Base-by-base conservation (phyloP, 64 coral and sea anemone species). In the Catalaphyllia jardinei region DNA sequence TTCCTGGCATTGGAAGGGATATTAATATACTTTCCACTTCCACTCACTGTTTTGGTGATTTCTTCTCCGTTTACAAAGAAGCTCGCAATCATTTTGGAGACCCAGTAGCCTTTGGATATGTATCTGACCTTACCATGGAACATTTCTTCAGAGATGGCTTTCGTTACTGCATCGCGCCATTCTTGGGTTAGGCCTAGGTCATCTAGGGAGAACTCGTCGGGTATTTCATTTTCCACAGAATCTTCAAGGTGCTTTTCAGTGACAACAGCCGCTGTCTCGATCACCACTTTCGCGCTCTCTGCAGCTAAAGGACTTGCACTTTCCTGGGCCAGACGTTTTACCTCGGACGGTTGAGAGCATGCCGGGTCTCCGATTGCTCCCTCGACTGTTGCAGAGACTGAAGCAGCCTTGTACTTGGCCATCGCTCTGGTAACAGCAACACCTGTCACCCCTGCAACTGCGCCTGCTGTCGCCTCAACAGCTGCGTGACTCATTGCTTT, bases 21-120 rank as follows among this genome's bases (percentile, higher is more conserved):
- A 71, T 69, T 20, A 55, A 90, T 71, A 1, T 25, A 71, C 29
- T 24, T 55, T 90, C 88, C 88, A 67, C 67, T 72, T 8, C 88
- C 88, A 0, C 4, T 54, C 28, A 39, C 88, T 11, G 73, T 19
- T 90, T 82, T 2, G 4, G 57, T 62, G 1, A 62, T 30, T 18
- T 19, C 18, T 81, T 38, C 17, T 22, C 29, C 27, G 18, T 72
- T 25, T n/a, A 60, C 16, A n/a, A 60, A 25, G 10, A 57, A 57
- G 54, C 54, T 57, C 15, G 15, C 54, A 57, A 57, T 57, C 54
- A 88, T 88, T 39, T 76, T 88, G 46, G 71, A 88, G 31, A 2
- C 52, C 67, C 67, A 88, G 28, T 0, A 4, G 16, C 72, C 72
- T 13, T 60, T 10, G 39, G 42, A 74, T 52, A 88, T 88, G 50